Evolutionary conservation across 2,797 vertebrate species (phyloP).

Genomic region (Crenuchus spilurus): DNA sequence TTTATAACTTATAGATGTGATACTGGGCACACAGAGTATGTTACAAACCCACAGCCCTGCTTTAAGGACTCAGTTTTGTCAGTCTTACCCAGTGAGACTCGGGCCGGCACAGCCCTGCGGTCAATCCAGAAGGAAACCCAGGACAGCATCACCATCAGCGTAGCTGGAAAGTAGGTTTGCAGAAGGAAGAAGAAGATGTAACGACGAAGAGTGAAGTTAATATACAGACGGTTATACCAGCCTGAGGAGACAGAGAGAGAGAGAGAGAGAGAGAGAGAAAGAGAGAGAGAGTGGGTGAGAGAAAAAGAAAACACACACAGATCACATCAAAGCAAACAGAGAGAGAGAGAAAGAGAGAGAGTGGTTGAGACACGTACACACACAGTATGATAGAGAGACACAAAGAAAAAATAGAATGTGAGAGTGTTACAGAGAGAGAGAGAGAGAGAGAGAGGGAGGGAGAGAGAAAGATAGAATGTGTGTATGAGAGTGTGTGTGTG

Average conservation of each 20-base stretch:
- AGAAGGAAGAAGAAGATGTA: slow-evolving; percentile 98
- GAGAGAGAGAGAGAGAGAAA: neutral
- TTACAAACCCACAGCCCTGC: no score
- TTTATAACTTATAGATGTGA: no score
- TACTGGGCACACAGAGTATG: no score
- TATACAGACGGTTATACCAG: slow-evolving; percentile 97
- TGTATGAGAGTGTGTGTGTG: no score
- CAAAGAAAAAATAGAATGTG: no score
- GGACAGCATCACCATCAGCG: slow-evolving; percentile 94
- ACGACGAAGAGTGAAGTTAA: slow-evolving; percentile 90
- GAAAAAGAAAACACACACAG: neutral
- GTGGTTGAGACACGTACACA: neutral
- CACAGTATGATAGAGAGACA: neutral
- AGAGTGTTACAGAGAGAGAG: no score
- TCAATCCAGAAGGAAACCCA: slow-evolving; percentile 99
- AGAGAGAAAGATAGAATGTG: no score
- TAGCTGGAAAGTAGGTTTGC: slow-evolving; percentile 94
- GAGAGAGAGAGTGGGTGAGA: neutral
- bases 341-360: no score
- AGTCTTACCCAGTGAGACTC: slow-evolving; percentile 90
- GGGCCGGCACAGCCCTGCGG: slow-evolving; percentile 90
- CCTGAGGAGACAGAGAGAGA: slow-evolving; percentile 72
- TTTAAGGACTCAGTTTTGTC: slow-evolving; percentile 18
- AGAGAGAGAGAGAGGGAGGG: no score
- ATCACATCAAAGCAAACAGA: slow-evolving; percentile 8